Percentiles rank a stretch among this genome's conserved stretches.
Conservation (phyloP, 2,888 invertebrate genomes). For the Pinctada fucata region DNA sequence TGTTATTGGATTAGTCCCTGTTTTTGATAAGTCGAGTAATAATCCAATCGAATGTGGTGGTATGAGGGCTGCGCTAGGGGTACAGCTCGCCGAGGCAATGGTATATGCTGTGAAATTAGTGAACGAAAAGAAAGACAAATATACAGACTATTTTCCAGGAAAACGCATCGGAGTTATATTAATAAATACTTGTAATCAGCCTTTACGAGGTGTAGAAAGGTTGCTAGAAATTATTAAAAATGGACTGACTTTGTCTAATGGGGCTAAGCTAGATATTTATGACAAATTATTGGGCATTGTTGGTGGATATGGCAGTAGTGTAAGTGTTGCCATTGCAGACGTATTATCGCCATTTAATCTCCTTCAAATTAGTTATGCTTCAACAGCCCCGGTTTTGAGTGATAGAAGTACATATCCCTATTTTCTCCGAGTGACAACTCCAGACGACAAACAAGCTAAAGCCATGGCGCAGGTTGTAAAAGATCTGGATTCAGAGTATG, state of each 20-base stretch:
- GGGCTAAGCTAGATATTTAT: neutral
- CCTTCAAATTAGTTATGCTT: slow-evolving; percentile 36
- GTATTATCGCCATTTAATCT: slow-evolving; percentile 23
- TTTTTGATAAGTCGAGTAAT: slow-evolving; percentile 30
- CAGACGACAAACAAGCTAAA: slow-evolving; percentile 47
- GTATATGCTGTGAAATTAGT: slow-evolving; percentile 37
- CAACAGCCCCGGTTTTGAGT: slow-evolving; percentile 43
- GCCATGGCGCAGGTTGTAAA: slow-evolving; percentile 44
- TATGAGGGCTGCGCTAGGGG: slow-evolving; percentile 32
- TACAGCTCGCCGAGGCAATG: slow-evolving; percentile 46
- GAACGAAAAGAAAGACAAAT: slow-evolving; percentile 26
- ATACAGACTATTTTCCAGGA: slow-evolving; percentile 18
- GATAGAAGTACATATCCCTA: slow-evolving; percentile 41
- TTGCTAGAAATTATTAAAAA: slow-evolving; percentile 27
- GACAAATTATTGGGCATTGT: slow-evolving; percentile 46
- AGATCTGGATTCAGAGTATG: slow-evolving; percentile 36
- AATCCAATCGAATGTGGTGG: slow-evolving; percentile 36
- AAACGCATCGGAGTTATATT: slow-evolving; percentile 43
- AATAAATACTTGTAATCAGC: slow-evolving; percentile 50
- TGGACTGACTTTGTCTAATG: slow-evolving; percentile 8
- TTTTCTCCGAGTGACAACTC: slow-evolving; percentile 47
- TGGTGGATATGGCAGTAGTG: slow-evolving; percentile 39
- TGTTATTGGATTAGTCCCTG: slow-evolving; percentile 47
- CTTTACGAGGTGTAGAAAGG: slow-evolving; percentile 35
- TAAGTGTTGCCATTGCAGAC: slow-evolving; percentile 41